Conservation (phyloP, 30 jellyfish, hydroid and myxozoan species). For the Hydractinia echinata region DNA sequence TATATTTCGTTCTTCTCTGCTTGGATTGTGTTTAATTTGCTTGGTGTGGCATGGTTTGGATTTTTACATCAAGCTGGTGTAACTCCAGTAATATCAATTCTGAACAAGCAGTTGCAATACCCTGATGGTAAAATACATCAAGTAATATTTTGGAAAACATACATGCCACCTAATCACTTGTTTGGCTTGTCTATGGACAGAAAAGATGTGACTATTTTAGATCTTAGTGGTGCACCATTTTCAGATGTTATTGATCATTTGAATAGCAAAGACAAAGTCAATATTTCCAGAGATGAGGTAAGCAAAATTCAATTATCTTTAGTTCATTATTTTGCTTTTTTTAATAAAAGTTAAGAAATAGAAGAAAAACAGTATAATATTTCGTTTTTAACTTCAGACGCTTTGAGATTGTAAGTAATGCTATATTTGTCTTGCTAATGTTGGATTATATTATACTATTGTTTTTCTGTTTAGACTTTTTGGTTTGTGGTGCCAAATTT, state of each 20-base stretch:
- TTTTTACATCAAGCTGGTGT: conserved; percentile 86
- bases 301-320: too few relatives aligned
- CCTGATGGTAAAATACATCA: neutral
- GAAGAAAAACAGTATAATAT: too few relatives aligned
- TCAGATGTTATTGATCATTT: neutral
- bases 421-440: too few relatives aligned
- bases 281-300: too few relatives aligned
- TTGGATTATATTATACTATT: too few relatives aligned
- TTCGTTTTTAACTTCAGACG: too few relatives aligned
- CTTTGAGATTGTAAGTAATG: too few relatives aligned
- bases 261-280: neutral
- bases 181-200: conserved; percentile 23
- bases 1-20: conserved; percentile 11
- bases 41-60: conserved; percentile 58
- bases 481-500: too few relatives aligned
- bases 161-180: conserved; percentile 67
- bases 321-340: too few relatives aligned
- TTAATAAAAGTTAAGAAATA: too few relatives aligned
- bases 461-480: too few relatives aligned
- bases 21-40: conserved; percentile 53
- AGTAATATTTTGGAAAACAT: conserved; percentile 67
- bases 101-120: conserved; percentile 16
- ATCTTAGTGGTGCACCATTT: conserved; percentile 41
- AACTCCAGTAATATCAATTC: conserved; percentile 47
- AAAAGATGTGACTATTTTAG: conserved; percentile 15